A percentile compares a stretch with the other conserved stretches of the same genome.
Conservation (phyloP, 2,888 invertebrate species). For the Drosophila algonquin region DNA sequence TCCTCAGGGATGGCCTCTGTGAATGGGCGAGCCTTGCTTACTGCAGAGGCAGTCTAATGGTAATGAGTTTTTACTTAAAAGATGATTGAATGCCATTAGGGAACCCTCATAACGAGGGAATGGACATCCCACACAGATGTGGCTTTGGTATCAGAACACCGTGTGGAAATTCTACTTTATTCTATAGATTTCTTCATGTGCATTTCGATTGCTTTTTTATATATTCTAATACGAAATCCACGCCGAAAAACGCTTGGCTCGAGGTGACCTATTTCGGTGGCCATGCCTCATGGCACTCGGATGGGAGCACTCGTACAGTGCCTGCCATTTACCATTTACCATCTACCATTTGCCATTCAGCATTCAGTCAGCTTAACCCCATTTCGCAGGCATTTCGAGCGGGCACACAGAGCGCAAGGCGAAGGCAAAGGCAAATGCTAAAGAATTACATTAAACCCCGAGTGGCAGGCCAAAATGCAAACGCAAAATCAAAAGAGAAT, state of each 20-base stretch:
- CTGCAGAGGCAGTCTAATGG: constrained; percentile 1
- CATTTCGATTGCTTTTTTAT: constrained; percentile 5
- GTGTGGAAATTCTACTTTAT: too few species aligned
- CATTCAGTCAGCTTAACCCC: constrained; percentile 66
- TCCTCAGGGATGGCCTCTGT: too few species aligned
- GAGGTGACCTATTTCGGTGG: constrained; percentile 38
- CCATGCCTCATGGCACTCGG: constrained; percentile 36
- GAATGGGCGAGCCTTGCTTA: not conserved
- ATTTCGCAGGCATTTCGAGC: constrained; percentile 55
- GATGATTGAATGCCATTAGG: not conserved
- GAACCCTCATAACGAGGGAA: not conserved
- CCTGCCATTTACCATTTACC: constrained; percentile 36
- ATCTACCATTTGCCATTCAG: constrained; percentile 40
- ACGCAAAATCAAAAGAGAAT: constrained; percentile 72
- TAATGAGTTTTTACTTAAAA: not conserved
- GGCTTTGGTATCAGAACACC: too few species aligned
- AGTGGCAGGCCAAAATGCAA: constrained; percentile 58
- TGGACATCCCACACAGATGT: too few species aligned
- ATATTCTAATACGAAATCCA: constrained; percentile 9
- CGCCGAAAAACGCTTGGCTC: constrained; percentile 14
- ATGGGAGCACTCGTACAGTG: constrained; percentile 19
- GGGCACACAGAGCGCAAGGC: not conserved
- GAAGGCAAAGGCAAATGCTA: constrained; percentile 35
- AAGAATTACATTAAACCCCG: constrained; percentile 68
- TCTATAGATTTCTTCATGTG: not conserved